These are phyloP conservation scores for Fopius arisanus DNA, from an alignment of 1,140 invertebrate genomes.

Conservation along the genomic window DNA sequence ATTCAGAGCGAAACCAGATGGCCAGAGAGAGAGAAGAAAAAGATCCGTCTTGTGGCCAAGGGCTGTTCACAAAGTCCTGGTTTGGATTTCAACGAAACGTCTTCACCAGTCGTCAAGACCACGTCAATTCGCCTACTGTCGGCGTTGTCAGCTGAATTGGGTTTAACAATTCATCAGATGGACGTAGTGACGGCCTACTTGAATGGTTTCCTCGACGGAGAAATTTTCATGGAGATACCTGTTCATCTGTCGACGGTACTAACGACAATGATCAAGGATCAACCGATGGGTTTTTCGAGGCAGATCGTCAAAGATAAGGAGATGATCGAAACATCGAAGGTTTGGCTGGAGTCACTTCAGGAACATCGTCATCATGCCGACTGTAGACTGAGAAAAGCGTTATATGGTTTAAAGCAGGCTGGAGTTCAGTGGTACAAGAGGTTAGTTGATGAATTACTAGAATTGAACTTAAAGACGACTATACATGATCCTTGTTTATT, in stretches of 20 bases:
- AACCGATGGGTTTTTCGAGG: neutral
- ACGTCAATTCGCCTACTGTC: slow-evolving; percentile 36
- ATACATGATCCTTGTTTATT: slow-evolving; percentile 31
- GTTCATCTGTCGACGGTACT: slow-evolving; percentile 21
- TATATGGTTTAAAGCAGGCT: slow-evolving; percentile 49
- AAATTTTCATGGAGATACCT: slow-evolving; percentile 56
- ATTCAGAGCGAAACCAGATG: slow-evolving; percentile 28
- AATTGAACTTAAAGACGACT: slow-evolving; percentile 28
- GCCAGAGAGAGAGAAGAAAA: slow-evolving; percentile 43
- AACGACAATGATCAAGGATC: neutral
- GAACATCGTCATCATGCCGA: slow-evolving; percentile 23
- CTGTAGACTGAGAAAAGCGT: slow-evolving; percentile 41
- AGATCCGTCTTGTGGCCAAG: slow-evolving; percentile 48
- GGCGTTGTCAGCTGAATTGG: slow-evolving; percentile 40
- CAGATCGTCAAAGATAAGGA: neutral
- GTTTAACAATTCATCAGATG: slow-evolving; percentile 42
- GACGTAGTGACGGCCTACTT: slow-evolving; percentile 52
- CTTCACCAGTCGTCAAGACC: slow-evolving; percentile 41
- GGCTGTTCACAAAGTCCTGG: slow-evolving; percentile 41
- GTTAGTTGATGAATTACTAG: slow-evolving; percentile 24
- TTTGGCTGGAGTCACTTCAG: slow-evolving; percentile 12
- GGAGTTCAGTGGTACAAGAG: slow-evolving; percentile 41
- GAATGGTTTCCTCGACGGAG: slow-evolving; percentile 46
- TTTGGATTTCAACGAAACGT: slow-evolving; percentile 44
- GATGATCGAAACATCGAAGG: slow-evolving; percentile 9